Base-by-base conservation (phyloP, 1,140 invertebrate species). In the Macrobrachium nipponense region DNA sequence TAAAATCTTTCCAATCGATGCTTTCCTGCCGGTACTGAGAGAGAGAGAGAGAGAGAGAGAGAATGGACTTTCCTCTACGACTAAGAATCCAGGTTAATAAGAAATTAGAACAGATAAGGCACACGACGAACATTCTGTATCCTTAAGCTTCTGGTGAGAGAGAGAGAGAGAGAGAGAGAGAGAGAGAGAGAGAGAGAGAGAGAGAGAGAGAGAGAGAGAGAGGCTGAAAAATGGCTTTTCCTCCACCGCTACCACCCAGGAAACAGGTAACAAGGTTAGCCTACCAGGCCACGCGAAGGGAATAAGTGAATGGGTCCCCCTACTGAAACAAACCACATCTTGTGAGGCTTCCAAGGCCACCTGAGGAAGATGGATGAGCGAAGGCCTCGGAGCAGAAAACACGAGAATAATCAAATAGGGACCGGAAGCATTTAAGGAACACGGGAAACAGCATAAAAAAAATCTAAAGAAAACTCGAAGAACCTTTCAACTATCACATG, bases 1-100 rank as follows among this genome's bases (percentile, higher is more conserved):
- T 36, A 36, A 36, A 51, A 10, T 51, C 51, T 51, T 51, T 51
- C 51, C 51, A 0, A 0, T 0, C 51, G 8, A 10, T 10, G 51
- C 12, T 12, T 51, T 51, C 51, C 51, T 68, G 5, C 10, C 1
- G 14, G 18, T 18, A 0, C 15, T n/a, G 14, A n/a, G 14, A 68
- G 27, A 68, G 64, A 68, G 64, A 68, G 64, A 68, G 27, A 68
- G 64, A 68, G 64, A 68, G 64, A 68, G 66, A 20, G 66, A 68
- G 66, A 36, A 36, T 36, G 27, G 27, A 2, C 1, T 14, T 12
- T 20, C 18, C 8, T 66, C 18, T 0, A 66, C 51, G 3, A 51
- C 5, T 1, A 68, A n/a, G 64, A n/a, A 68, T 20, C 10, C 10
- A 68, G 18, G 64, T 11, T 23, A n/a, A 12, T 11, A 68, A n/a